Evolutionary conservation across 1,140 invertebrate genomes (phyloP).

Genomic region (Schmidtea mediterranea): DNA sequence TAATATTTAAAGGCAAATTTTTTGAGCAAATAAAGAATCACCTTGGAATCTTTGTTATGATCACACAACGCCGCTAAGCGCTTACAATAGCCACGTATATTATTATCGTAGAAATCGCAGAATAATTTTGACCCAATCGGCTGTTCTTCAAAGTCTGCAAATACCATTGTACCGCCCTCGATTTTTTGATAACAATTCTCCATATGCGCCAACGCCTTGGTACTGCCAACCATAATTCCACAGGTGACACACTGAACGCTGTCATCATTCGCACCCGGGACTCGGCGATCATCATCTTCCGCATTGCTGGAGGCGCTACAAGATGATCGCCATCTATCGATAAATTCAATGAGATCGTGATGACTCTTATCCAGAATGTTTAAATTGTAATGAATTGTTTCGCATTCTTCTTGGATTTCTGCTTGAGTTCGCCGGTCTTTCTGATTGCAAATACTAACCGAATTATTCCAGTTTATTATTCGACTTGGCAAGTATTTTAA

Average conservation of each 20-base stretch:
- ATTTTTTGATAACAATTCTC: slow-evolving; percentile 43
- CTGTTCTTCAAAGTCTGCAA: background rate
- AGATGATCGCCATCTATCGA: background rate
- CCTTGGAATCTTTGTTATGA: slow-evolving; percentile 44
- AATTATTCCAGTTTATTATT: too few relatives aligned
- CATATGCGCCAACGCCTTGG: slow-evolving; percentile 49
- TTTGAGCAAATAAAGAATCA: too few relatives aligned
- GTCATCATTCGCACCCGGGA: background rate
- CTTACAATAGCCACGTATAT: slow-evolving; percentile 76
- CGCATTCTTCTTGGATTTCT: too few relatives aligned
- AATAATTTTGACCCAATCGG: slow-evolving; percentile 29
- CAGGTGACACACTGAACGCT: slow-evolving; percentile 51
- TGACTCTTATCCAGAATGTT: background rate
- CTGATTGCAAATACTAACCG: too few relatives aligned
- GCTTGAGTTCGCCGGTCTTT: too few relatives aligned
- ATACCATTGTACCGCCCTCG: slow-evolving; percentile 8
- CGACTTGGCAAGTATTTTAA: too few relatives aligned
- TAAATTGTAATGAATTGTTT: too few relatives aligned
- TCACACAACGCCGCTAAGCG: slow-evolving; percentile 79
- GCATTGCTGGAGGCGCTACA: too few relatives aligned
- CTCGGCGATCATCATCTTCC: background rate
- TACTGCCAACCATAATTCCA: slow-evolving; percentile 59
- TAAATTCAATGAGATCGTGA: background rate
- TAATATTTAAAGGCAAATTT: too few relatives aligned
- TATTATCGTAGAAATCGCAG: slow-evolving; percentile 75